phyloP scores from a whole-genome alignment of 2,888 invertebrate species.

The Caenorhabditis zanzibari region DNA sequence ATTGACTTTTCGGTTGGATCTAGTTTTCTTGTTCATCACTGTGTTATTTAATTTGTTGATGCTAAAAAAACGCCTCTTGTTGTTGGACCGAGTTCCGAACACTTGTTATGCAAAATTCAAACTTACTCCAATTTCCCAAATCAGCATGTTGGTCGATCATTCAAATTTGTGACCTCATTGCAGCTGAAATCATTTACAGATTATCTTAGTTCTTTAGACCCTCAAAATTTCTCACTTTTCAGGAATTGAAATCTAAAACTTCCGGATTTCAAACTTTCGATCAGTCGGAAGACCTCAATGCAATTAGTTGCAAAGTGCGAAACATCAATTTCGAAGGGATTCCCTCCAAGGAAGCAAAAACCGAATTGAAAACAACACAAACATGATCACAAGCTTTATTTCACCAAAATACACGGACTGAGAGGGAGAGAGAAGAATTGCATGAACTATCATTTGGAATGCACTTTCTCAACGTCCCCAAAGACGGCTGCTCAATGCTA shows the following conservation, averaged over 20 bases:
- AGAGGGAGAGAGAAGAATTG: conserved; percentile 9
- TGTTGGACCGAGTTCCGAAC: too few species aligned
- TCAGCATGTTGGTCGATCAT: too few species aligned
- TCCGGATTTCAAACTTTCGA: background rate
- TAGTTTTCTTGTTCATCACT: background rate
- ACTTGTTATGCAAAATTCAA: too few species aligned
- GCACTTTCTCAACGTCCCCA: conserved; percentile 58
- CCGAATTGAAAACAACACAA: conserved; percentile 29
- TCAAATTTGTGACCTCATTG: too few species aligned
- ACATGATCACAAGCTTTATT: conserved; percentile 62
- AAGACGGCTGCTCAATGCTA: conserved; percentile 62
- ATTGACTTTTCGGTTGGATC: background rate
- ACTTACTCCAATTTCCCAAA: too few species aligned
- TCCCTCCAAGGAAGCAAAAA: background rate
- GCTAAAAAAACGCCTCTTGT: too few species aligned
- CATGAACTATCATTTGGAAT: conserved; percentile 18
- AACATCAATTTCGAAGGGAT: background rate
- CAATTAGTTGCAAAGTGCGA: background rate
- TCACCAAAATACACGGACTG: conserved; percentile 49
- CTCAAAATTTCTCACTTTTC: too few species aligned
- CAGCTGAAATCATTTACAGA: too few species aligned
- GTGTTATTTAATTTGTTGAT: background rate
- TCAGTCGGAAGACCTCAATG: background rate
- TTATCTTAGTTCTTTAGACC: too few species aligned
- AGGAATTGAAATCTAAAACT: too few species aligned